Base-by-base conservation (phyloP, 1,140 invertebrate species). In the Chrysomallon squamiferum region DNA sequence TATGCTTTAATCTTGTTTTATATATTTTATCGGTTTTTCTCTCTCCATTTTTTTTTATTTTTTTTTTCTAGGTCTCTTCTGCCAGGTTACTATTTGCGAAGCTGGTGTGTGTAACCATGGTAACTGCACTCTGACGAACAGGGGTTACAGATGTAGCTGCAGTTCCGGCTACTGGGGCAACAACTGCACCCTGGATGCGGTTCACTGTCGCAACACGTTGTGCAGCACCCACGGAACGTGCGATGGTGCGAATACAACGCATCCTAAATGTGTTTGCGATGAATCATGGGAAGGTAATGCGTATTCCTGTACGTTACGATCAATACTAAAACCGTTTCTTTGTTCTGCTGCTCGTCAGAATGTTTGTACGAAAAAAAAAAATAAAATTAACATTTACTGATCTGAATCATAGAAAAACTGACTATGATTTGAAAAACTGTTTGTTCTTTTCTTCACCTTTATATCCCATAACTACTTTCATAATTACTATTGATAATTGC, bases 41-140 rank as follows among this genome's bases (percentile, higher is more conserved):
- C n/a, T n/a, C n/a, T n/a, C n/a, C n/a, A n/a, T n/a, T 62, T 62
- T 9, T 1, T 25, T 41, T 20, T 61, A 18, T n/a, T 18, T 27
- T 62, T 0, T 57, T 15, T 27, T 65, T 49, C 22, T 50, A 74
- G 73, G 73, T 22, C 43, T 74, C 20, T 72, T 74, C 41, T 74
- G 73, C 27, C 73, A 74, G 59, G 57, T 57, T 5, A 52, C 56
- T 2, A 63, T 56, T 49, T 74, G 73, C 41, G 58, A 74, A 4
- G 22, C 65, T 2, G 9, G n/a, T 3, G 29, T 59, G 3, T 74
- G 73, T 66, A 58, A 29, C 13, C 56, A 63, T n/a, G 73, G 73
- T 3, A 7, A 20, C 5, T 74, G 73, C 52, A 20, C 25, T 13
- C 25, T 66, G 29, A 22, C 13, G 2, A 29, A 54, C 18, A 2